These are phyloP conservation scores for Dipodomys spectabilis DNA, from an alignment of 2,113 vertebrate species.

Conservation along the genomic window DNA sequence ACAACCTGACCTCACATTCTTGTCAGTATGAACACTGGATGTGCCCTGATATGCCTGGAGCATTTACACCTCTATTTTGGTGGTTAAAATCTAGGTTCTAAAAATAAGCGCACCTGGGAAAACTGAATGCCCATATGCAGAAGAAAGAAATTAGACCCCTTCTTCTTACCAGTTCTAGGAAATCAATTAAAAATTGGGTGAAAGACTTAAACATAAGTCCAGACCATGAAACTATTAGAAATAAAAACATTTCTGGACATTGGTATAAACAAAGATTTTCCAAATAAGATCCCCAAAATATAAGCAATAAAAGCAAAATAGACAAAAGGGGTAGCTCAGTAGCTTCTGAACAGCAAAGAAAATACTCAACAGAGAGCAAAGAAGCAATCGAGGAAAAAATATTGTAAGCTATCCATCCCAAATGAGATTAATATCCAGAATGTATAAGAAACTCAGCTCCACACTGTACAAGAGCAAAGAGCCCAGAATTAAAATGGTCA, in stretches of 20 bases:
- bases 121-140: neutral
- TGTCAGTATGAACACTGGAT: neutral
- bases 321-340: neutral
- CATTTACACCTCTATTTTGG: conserved; percentile 19
- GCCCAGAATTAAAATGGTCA: neutral
- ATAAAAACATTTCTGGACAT: neutral
- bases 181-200: conserved; percentile 6
- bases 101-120: conserved; percentile 40
- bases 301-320: neutral
- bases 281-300: neutral
- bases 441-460: neutral
- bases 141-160: neutral
- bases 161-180: neutral
- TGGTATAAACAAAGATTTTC: neutral
- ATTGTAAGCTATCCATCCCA: neutral
- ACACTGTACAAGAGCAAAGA: neutral
- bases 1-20: conserved; percentile 12
- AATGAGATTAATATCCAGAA: neutral
- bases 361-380: neutral
- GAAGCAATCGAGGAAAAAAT: neutral
- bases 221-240: neutral
- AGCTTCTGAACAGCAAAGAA: neutral
- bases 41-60: neutral
- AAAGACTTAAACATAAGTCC: neutral
- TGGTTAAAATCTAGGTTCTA: conserved; percentile 45